Conservation (phyloP, 2,797 vertebrate genomes). For the Anolis apletophallus region DNA sequence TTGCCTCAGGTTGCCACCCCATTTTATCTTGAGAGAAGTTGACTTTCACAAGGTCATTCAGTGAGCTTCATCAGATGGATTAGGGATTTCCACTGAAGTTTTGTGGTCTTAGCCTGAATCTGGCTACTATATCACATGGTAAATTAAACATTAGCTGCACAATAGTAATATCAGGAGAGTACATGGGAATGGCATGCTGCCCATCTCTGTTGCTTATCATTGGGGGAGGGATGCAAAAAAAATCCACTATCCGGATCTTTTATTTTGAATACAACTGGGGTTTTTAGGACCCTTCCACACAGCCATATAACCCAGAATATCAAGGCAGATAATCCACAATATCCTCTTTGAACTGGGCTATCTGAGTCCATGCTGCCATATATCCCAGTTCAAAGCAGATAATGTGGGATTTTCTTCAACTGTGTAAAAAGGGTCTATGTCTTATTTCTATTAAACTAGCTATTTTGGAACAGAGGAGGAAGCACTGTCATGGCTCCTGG, state of each 20-base stretch:
- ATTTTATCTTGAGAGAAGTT: neutral
- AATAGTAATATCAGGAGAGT: neutral
- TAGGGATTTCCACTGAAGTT: neutral
- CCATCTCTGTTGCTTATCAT: neutral
- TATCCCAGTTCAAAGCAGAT: too few species aligned
- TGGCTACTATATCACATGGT: neutral
- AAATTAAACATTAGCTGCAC: too few species aligned
- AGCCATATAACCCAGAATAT: too few species aligned
- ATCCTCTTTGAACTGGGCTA: too few species aligned
- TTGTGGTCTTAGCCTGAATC: neutral
- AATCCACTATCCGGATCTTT: neutral
- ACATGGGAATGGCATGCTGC: too few species aligned
- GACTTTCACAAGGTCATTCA: neutral
- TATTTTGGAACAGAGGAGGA: neutral
- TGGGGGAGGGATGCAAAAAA: neutral
- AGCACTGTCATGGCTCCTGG: neutral
- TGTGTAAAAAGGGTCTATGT: too few species aligned
- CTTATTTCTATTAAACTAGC: neutral
- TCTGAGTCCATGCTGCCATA: too few species aligned
- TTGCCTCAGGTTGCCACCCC: too few species aligned
- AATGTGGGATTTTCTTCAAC: too few species aligned
- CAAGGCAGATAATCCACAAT: too few species aligned
- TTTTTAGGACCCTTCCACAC: neutral
- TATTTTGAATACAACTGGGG: neutral
- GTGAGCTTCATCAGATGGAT: neutral